A percentile compares a stretch with the other conserved stretches of the same genome.
These are phyloP conservation scores for Osedax frankpressi DNA, from an alignment of 2,888 invertebrate genomes.

Conservation along the genomic window DNA sequence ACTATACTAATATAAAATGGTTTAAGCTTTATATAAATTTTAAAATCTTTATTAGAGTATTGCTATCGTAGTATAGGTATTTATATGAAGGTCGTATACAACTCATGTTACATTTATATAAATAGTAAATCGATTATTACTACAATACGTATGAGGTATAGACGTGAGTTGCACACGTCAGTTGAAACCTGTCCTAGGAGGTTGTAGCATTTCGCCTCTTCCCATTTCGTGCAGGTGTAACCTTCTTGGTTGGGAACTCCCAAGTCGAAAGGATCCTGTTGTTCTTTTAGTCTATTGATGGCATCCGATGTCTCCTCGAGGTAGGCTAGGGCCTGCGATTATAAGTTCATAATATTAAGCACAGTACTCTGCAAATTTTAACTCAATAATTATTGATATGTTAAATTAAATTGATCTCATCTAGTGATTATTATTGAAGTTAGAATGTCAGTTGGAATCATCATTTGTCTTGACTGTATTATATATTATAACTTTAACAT, in stretches of 20 bases:
- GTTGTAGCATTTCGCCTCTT: conserved; percentile 21
- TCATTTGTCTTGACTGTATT: too few species aligned
- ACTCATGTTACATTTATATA: too few species aligned
- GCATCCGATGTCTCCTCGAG: conserved; percentile 24
- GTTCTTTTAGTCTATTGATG: conserved; percentile 14
- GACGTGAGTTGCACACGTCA: too few species aligned
- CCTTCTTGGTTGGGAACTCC: conserved; percentile 12
- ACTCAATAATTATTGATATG: background rate
- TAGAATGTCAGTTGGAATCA: too few species aligned
- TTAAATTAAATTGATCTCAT: too few species aligned
- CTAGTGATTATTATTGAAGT: too few species aligned
- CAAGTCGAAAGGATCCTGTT: conserved; percentile 24
- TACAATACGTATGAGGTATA: too few species aligned
- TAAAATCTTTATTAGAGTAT: too few species aligned
- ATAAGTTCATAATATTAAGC: background rate
- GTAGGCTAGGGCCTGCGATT: conserved; percentile 25
- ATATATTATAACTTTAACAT: too few species aligned
- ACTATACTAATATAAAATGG: background rate
- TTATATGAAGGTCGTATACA: too few species aligned
- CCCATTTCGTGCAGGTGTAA: conserved; percentile 13
- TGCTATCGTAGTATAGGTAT: too few species aligned
- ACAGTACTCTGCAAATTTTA: background rate
- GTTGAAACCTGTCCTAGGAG: conserved; percentile 26
- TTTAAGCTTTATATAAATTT: background rate
- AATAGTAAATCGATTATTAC: too few species aligned